A percentile compares a stretch with the other conserved stretches of the same genome.
These are phyloP conservation scores for Pipistrellus pipistrellus DNA, from an alignment of 2,797 vertebrate genomes.

Conservation along the genomic window DNA sequence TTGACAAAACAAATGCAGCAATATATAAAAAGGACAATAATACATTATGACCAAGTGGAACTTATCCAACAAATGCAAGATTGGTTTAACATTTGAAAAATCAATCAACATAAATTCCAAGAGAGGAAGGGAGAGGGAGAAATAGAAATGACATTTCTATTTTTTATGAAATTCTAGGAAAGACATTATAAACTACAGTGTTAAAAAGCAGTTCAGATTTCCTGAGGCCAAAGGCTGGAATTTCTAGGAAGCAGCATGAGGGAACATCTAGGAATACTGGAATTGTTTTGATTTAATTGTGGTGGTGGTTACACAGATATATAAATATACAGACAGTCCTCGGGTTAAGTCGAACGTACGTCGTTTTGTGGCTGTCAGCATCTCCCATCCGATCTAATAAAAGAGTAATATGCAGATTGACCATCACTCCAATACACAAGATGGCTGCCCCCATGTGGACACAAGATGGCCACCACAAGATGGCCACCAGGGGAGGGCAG, in stretches of 20 bases:
- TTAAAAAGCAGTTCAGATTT: not conserved
- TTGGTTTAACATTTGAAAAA: not conserved
- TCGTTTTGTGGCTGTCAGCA: no score
- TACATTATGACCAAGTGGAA: not conserved
- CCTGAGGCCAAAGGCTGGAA: not conserved
- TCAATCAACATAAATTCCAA: not conserved
- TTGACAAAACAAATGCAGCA: not conserved
- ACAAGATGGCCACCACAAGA: no score
- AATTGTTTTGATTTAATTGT: not conserved
- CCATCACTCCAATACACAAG: no score
- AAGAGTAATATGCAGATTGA: no score
- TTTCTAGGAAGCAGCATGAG: not conserved
- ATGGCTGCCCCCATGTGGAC: no score
- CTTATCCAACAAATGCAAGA: not conserved
- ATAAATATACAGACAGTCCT: no score
- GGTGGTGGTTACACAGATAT: not conserved
- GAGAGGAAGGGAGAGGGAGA: no score
- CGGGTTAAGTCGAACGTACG: no score
- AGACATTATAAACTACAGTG: not conserved
- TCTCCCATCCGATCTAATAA: no score
- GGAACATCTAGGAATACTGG: not conserved
- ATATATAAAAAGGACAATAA: constrained; percentile 19
- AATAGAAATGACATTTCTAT: no score
- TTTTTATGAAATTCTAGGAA: not conserved
- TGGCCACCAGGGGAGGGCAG: no score